These are phyloP conservation scores for Drosophila incognita DNA, from an alignment of 2,888 invertebrate genomes.

Conservation along the genomic window DNA sequence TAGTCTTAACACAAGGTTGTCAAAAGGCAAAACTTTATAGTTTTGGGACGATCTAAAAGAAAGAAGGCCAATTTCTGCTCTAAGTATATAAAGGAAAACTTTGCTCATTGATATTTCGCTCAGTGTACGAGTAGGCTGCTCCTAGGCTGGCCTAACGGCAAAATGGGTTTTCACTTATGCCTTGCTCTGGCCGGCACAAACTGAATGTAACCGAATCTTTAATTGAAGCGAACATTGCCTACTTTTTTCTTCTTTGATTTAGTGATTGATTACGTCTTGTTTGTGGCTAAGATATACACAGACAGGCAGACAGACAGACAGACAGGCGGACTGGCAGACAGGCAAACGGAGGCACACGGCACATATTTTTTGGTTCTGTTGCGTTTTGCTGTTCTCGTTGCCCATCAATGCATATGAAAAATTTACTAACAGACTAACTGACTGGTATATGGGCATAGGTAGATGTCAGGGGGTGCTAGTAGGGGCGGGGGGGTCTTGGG, in stretches of 20 bases:
- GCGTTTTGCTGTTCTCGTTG: conserved; percentile 34
- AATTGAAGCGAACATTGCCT: conserved; percentile 68
- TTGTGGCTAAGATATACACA: conserved; percentile 43
- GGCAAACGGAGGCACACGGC: conserved; percentile 25
- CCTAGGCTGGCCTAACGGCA: conserved; percentile 1
- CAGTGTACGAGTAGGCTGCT: conserved; percentile 1
- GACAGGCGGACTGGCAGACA: neutral
- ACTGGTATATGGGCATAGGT: conserved; percentile 1
- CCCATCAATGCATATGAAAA: conserved; percentile 44
- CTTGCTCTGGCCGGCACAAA: conserved; percentile 27
- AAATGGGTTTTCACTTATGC: conserved; percentile 8
- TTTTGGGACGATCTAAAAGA: too few species aligned
- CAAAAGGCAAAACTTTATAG: neutral
- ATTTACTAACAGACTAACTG: conserved; percentile 56
- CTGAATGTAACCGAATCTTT: conserved; percentile 74
- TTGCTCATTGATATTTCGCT: neutral
- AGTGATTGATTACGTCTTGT: conserved; percentile 78
- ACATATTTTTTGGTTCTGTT: conserved; percentile 47
- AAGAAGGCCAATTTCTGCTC: too few species aligned
- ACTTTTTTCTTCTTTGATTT: conserved; percentile 47
- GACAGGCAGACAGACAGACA: conserved; percentile 17
- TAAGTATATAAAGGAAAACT: neutral
- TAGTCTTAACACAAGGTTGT: neutral
- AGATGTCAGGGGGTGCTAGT: neutral
- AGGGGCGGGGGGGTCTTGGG: neutral